Percentiles rank a stretch among this genome's conserved stretches.
phyloP scores from a whole-genome alignment of 2,797 vertebrate genomes.

The Loris lydekkerianus region DNA sequence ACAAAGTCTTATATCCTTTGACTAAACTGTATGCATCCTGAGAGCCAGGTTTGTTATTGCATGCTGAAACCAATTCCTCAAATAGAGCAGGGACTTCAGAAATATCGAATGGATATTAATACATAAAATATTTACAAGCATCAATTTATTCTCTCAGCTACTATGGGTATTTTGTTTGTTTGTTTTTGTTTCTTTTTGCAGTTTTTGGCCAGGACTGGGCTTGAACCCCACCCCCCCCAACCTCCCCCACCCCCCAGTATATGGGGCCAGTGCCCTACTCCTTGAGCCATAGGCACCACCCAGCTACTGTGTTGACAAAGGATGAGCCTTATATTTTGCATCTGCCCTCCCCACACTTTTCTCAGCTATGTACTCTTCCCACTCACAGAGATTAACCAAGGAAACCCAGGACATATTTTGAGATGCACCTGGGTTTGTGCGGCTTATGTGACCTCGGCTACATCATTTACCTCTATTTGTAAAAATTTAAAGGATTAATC shows the following conservation, averaged over 20 bases:
- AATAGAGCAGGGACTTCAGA: not conserved
- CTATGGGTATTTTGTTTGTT: not conserved
- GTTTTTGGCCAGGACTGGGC: too few species aligned
- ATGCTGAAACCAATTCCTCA: conserved; percentile 13
- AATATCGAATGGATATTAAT: conserved; percentile 46
- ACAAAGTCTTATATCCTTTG: conserved; percentile 48
- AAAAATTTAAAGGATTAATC: conserved; percentile 60
- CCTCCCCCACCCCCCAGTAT: too few species aligned
- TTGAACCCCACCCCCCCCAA: too few species aligned
- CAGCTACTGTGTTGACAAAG: not conserved
- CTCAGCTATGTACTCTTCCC: conserved; percentile 34
- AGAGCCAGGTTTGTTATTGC: not conserved
- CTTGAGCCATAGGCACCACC: too few species aligned
- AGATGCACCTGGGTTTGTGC: conserved; percentile 4
- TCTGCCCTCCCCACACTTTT: not conserved
- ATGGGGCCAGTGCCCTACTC: too few species aligned
- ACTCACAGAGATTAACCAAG: not conserved
- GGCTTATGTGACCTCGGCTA: not conserved
- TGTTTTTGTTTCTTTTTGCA: too few species aligned
- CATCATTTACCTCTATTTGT: conserved; percentile 56
- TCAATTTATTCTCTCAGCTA: not conserved
- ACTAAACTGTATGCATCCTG: conserved; percentile 27
- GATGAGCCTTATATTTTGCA: not conserved
- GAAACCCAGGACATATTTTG: conserved; percentile 35
- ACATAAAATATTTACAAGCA: not conserved